These are phyloP conservation scores for Streblospio benedicti DNA, from an alignment of 1,140 invertebrate species.

Conservation along the genomic window DNA sequence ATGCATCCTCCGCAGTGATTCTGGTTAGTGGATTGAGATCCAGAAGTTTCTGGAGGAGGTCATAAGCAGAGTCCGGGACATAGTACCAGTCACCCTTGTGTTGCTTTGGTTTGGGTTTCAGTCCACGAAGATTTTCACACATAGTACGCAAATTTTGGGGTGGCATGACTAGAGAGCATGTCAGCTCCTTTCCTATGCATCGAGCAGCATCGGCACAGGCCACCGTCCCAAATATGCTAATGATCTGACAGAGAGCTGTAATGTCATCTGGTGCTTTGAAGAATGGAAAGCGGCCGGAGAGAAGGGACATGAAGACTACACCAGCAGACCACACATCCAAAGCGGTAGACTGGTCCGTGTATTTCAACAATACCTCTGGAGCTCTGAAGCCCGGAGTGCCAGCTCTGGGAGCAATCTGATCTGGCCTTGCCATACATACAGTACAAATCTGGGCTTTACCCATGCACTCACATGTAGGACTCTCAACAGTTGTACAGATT, in stretches of 20 bases:
- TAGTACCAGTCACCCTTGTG: background rate
- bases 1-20: slow-evolving; percentile 39
- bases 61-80: slow-evolving; percentile 37
- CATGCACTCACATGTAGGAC: no score
- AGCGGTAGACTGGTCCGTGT: slow-evolving; percentile 64
- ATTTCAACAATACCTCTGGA: slow-evolving; percentile 76
- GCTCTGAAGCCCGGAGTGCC: slow-evolving; percentile 84
- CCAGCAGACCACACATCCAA: slow-evolving; percentile 85
- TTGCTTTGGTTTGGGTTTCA: no score
- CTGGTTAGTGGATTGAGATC: slow-evolving; percentile 40
- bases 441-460: no score
- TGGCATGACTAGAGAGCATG: no score
- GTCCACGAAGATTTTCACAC: no score
- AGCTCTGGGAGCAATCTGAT: slow-evolving; percentile 60
- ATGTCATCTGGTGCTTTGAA: slow-evolving; percentile 73
- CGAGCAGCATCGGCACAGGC: no score
- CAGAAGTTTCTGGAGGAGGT: slow-evolving; percentile 37
- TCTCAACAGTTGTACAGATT: slow-evolving; percentile 7
- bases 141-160: no score
- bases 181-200: no score
- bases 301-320: slow-evolving; percentile 70
- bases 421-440: no score
- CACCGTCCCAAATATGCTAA: slow-evolving; percentile 66
- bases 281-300: slow-evolving; percentile 73
- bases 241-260: slow-evolving; percentile 72